phyloP scores from a whole-genome alignment of 2,888 invertebrate genomes.

The Conistra vaccinii region DNA sequence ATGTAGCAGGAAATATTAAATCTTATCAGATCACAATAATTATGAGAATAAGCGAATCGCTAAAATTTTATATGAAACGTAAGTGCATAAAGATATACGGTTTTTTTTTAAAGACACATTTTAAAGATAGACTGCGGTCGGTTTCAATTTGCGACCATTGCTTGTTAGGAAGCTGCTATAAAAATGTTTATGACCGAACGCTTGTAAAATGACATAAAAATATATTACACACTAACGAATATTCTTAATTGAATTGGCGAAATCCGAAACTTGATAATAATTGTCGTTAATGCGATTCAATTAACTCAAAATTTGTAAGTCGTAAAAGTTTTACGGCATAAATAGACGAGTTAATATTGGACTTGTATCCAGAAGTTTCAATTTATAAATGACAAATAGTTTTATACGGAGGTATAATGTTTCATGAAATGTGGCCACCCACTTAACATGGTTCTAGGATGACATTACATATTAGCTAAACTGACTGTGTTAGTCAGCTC shows the following conservation, averaged over 20 bases:
- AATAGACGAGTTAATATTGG: conserved; percentile 11
- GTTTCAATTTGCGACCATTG: conserved; percentile 83
- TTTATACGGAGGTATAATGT: conserved; percentile 61
- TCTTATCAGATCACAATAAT: conserved; percentile 68
- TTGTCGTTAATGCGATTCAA: conserved; percentile 57
- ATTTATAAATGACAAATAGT: conserved; percentile 60
- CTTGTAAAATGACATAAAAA: conserved; percentile 75
- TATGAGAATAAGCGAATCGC: conserved; percentile 17
- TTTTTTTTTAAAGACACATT: conserved; percentile 23
- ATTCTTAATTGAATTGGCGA: conserved; percentile 67
- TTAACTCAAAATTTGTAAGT: conserved; percentile 58
- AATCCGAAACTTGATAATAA: conserved; percentile 62
- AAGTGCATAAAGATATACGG: not conserved
- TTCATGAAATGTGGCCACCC: conserved; percentile 70
- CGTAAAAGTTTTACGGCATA: conserved; percentile 38
- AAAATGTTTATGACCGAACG: conserved; percentile 75
- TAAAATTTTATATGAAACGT: conserved; percentile 3
- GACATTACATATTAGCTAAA: conserved; percentile 72
- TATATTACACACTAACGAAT: conserved; percentile 64
- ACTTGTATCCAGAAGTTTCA: conserved; percentile 3
- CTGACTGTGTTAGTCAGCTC: conserved; percentile 57
- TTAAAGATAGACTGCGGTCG: conserved; percentile 81
- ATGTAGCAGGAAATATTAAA: conserved; percentile 68
- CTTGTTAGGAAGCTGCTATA: conserved; percentile 81
- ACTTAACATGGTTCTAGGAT: conserved; percentile 63